Evolutionary conservation across 2,797 vertebrate genomes (phyloP).

Genomic region (Hippocampus kuda): DNA sequence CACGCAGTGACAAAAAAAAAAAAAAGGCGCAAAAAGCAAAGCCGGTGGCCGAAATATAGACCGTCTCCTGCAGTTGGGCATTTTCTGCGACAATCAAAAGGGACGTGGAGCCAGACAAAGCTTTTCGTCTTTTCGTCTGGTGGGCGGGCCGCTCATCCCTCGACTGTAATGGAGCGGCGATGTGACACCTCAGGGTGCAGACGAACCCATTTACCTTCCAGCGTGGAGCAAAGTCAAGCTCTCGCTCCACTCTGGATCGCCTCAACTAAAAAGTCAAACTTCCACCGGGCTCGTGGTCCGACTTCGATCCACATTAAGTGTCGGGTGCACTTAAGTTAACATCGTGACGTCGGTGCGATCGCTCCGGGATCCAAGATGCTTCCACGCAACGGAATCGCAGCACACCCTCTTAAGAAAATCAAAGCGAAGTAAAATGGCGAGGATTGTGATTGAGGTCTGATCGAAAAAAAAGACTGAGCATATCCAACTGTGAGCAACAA

Average conservation of each 20-base stretch:
- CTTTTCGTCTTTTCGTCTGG: constrained; percentile 45
- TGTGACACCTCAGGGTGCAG: constrained; percentile 51
- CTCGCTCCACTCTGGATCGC: constrained; percentile 15
- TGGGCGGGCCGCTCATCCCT: constrained; percentile 61
- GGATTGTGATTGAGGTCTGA: constrained; percentile 51
- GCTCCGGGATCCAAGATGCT: constrained; percentile 28
- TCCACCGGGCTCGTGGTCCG: neutral
- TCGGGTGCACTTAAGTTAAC: neutral
- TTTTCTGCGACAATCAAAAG: constrained; percentile 68
- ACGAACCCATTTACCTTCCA: constrained; percentile 25
- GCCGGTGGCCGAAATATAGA: neutral
- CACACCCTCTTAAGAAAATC: constrained; percentile 54
- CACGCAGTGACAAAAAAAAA: neutral
- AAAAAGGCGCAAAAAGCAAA: neutral
- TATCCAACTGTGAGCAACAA: neutral
- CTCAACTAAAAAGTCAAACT: neutral
- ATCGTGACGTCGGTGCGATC: neutral
- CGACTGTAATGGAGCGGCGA: constrained; percentile 48
- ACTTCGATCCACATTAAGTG: constrained; percentile 24
- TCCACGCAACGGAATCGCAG: constrained; percentile 25
- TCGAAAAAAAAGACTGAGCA: neutral
- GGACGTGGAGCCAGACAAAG: constrained; percentile 64
- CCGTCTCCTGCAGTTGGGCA: neutral
- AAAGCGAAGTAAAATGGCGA: constrained; percentile 68
- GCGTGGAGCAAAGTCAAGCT: constrained; percentile 9